Base-by-base conservation (phyloP, 2,797 vertebrate species). In the Melanotaenia trifasciata region DNA sequence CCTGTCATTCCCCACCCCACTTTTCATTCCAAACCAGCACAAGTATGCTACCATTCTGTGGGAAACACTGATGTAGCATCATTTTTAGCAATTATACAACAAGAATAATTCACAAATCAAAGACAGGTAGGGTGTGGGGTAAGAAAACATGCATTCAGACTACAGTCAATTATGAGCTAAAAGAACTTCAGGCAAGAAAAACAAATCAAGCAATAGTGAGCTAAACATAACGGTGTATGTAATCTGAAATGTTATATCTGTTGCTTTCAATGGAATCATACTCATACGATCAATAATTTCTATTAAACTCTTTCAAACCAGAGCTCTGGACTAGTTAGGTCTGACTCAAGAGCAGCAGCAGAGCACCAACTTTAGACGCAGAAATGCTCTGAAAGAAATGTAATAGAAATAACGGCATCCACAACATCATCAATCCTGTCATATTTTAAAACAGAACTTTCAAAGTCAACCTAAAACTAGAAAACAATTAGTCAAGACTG, bases 121-220 rank as follows among this genome's bases (percentile, higher is more conserved):
- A 81, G 72, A 66, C 69, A 58, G 50, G 75, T 62, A 67, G 7
- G 66, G 72, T 63, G 66, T 76, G 13, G 69, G 53, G 36, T 40
- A 90, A 84, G 84, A 66, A 84, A 84, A 88, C 90, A 91, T 91
- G 89, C 90, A 89, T 81, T 90, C 77, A 79, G 67, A 87, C 9
- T 68, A 67, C 62, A 82, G 71, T 87, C 40, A 79, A 74, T 70
- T 67, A 56, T 67, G 47, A 75, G 28, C 58, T 76, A 24, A 79
- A 75, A 83, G 72, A 61, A 76, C 57, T 78, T 71, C 62, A 67
- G 35, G 51, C n/a, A 50, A 30, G n/a, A 14, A 33, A 76, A 77
- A 13, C 22, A 70, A 80, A 80, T 66, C 22, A 77, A 61, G 78
- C 45, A 66, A 81, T 67, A 63, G 5, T 13, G 32, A 67, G 72